Base-by-base conservation (phyloP, 2,113 vertebrate species). In the Mola mola region DNA sequence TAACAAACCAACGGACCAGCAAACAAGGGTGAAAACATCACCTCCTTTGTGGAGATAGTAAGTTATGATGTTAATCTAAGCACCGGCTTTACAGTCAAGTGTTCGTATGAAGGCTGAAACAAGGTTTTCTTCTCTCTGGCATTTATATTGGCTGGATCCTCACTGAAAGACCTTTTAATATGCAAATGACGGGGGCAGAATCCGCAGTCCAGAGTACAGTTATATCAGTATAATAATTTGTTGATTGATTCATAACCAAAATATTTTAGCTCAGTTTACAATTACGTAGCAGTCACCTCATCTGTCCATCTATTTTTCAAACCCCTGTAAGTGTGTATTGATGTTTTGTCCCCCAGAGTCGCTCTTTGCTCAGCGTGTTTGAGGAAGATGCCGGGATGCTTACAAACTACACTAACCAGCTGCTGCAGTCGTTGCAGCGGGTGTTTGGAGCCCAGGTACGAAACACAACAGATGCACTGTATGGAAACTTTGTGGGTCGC, bases 361-460 rank as follows among this genome's bases (percentile, higher is more conserved):
- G 97, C 17, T 98, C 97, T 41, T 79, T 99, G 84, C 94, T 99
- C 71, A 98, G 97, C 22, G 97, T 99, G 2, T 99, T 99, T 89
- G 97, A 99, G 71, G 97, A 99, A 79, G 97, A 99, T 95, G 93
- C 96, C 0, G 94, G 92, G 50, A 98, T 95, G 1, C 95, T 99
- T 25, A 98, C 96, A 0, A 95, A 96, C n/a, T 98, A 98, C 59
- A 97, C 96, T 75, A 98, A 98, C 88, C 92, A 98, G 89, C 92
- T 99, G 82, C 94, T 98, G 22, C 97, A 98, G 73, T 93, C 96
- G 0, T 95, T 98, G 96, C 97, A 99, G 76, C 91, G 97, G 0
- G 95, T 99, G 69, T 98, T 95, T 13, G 96, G 96, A 57, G 97
- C 97, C 13, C 97, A 99, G 95, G 97, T 99, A 94, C 13, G 22